Base-by-base conservation (phyloP, 53 echinoderm and acorn worm species). In the Antedon mediterranea region DNA sequence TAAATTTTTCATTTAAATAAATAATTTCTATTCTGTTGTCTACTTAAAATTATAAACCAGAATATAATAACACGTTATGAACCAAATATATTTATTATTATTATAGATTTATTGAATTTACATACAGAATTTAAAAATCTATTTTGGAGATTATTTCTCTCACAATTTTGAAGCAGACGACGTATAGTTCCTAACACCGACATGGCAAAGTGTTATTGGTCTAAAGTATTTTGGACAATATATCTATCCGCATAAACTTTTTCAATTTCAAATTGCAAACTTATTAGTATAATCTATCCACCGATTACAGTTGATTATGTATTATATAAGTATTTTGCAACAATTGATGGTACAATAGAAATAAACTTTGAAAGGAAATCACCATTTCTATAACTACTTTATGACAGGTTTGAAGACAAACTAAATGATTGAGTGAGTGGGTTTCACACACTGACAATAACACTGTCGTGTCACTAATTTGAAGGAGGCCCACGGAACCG, bases 181-280 rank as follows among this genome's bases (percentile, higher is more conserved):
- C 80, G 57, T 29, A 27, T 77, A 33, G 71, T 28, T 76, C 33
- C 30, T 71, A 72, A 75, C 32, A 26, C 34, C 83, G 87, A 87
- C 87, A 83, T 87, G 87, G 83, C 87, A 87, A 32, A 77, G 75
- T 72, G 72, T 87, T 83, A 87, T 87, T 87, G 87, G 87, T 72
- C 80, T 30, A 83, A 71, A 71, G 71, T 43, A 32, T 23, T 6
- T 33, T 30, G 28, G 0, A 28, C 11, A 6, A 2, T 57, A 57
- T 57, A 57, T 57, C 23, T 18, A 57, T 57, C 57, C 57, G 57
- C 57, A 3, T 18, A 57, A 57, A 57, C 57, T 57, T 57, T 57
- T 57, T 18, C 3, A 8, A 57, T 57, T 57, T 18, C 9, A 9
- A 57, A 57, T 57, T 57, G 9, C 20, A 18, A 57, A 23, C 4